Base-by-base conservation (phyloP, 2,888 invertebrate genomes). In the Macrophya alboannulata region DNA sequence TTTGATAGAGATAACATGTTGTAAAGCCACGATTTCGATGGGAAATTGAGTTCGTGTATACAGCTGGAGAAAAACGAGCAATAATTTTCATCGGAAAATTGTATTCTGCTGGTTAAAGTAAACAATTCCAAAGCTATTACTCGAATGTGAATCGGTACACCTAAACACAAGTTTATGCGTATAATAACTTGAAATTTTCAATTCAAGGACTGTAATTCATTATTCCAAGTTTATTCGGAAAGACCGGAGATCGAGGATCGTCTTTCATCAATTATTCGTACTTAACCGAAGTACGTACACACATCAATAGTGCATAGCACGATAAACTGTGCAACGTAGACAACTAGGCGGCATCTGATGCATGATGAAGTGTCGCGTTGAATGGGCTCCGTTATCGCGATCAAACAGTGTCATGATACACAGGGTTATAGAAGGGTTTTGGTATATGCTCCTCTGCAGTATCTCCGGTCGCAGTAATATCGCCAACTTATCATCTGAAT, bases 361-460 rank as follows among this genome's bases (percentile, higher is more conserved):
- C 31, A 76, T 76, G 15, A 76, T 76, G 51, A 10, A 76, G 76
- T 76, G 51, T 76, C 76, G 51, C 25, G 76, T 76, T 51, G 76
- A 76, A 76, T 76, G 51, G 45, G 51, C 25, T n/a, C 25, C 17
- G 76, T 31, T 76, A 76, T 76, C 76, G 25, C 48, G 51, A 76
- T 76, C 48, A 15, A 76, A 76, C 51, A 76, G 45, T 51, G 76
- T 5, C 17, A 15, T 17, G 37, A 40, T n/a, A 72, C 15, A 48
- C 15, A 48, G 48, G 43, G n/a, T 21, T 21, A 72, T 43, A n/a
- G 40, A 17, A 43, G 40, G n/a, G 17, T 21, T 71, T 71, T 43
- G 71, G 37, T 72, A 43, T 21, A 72, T 17, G 43, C n/a, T 37
- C 12, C 71, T 8, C n/a, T 40, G n/a, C 43, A 45, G n/a, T 72